phyloP scores from a whole-genome alignment of 2,797 vertebrate genomes.

The Yasuhikotakia modesta region DNA sequence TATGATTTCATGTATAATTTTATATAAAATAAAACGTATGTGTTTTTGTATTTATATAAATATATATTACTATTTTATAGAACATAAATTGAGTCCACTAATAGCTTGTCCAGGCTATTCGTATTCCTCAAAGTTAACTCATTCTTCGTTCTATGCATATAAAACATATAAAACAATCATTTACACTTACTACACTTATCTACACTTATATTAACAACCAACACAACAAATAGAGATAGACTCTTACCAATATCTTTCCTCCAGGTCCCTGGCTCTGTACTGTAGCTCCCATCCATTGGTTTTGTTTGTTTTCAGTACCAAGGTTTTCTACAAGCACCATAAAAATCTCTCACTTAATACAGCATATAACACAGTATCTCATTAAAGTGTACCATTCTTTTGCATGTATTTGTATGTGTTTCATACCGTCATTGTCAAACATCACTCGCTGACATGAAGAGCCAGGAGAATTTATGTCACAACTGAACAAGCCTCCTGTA shows the following conservation, averaged over 20 bases:
- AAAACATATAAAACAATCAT: no score
- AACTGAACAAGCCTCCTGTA: conserved; percentile 90
- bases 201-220: not conserved
- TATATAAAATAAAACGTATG: no score
- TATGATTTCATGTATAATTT: no score
- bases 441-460: conserved; percentile 75
- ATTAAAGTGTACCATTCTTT: not conserved
- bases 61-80: no score
- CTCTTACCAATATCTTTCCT: conserved; percentile 92
- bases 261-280: conserved; percentile 96
- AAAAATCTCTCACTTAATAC: not conserved
- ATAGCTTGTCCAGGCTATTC: not conserved
- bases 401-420: conserved; percentile 22
- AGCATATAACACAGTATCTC: not conserved
- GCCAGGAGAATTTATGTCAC: conserved; percentile 75
- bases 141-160: no score
- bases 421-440: conserved; percentile 89
- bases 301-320: conserved; percentile 84
- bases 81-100: not conserved
- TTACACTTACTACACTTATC: no score
- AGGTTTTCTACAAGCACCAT: conserved; percentile 76
- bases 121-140: no score
- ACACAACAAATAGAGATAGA: not conserved
- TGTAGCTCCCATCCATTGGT: conserved; percentile 98
- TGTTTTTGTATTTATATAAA: no score